Conservation (phyloP, 23 tunicate species). For the Clavelina lepadiformis region DNA sequence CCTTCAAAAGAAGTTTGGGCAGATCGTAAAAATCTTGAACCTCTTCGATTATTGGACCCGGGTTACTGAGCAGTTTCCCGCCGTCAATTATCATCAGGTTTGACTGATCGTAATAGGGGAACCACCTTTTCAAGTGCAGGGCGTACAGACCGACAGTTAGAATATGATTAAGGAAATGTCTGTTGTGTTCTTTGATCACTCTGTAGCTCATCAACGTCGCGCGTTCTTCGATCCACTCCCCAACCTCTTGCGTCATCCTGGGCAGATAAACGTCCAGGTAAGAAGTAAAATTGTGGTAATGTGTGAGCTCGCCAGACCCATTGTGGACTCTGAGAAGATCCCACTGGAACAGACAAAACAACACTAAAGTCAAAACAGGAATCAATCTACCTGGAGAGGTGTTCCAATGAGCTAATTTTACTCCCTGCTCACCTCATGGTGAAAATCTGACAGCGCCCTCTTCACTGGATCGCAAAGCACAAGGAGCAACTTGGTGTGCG, state of each 20-base stretch:
- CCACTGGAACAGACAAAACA: too few species aligned
- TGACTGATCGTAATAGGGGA: background rate
- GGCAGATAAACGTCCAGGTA: too few species aligned
- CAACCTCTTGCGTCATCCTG: too few species aligned
- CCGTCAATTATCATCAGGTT: background rate
- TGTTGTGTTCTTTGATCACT: too few species aligned
- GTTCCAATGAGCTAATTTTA: too few species aligned
- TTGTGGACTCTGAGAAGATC: too few species aligned
- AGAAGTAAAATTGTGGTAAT: too few species aligned
- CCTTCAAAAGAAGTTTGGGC: conserved; percentile 7
- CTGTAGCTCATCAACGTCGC: too few species aligned
- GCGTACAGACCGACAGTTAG: conserved; percentile 1
- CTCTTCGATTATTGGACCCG: conserved; percentile 3
- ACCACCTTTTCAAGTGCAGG: background rate
- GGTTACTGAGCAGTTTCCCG: background rate
- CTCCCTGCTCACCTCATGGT: conserved; percentile 18
- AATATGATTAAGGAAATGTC: background rate
- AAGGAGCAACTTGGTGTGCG: conserved; percentile 18
- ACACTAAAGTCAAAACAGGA: too few species aligned
- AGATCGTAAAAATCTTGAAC: conserved; percentile 6
- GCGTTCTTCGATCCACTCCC: too few species aligned
- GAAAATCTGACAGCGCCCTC: conserved; percentile 19
- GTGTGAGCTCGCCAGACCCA: too few species aligned
- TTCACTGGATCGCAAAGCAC: conserved; percentile 32
- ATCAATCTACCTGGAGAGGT: too few species aligned